Evolutionary conservation across 2,888 invertebrate species (phyloP).

Genomic region (Lasius platythorax): DNA sequence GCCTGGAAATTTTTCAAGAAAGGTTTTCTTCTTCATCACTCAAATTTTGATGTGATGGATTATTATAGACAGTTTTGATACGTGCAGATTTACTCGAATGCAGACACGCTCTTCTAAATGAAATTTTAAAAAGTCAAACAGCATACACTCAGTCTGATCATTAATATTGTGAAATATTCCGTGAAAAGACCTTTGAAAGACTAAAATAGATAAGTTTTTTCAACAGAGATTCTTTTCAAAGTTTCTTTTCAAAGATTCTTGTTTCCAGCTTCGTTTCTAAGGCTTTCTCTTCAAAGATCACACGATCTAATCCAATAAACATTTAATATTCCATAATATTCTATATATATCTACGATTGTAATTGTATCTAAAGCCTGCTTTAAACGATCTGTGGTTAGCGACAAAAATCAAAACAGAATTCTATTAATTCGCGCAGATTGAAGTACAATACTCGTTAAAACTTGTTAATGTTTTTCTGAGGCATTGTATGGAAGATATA

Average conservation of each 20-base stretch:
- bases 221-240: not conserved
- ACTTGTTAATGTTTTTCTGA: too few species aligned
- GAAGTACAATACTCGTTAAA: too few species aligned
- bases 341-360: too few species aligned
- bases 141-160: too few species aligned
- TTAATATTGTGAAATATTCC: not conserved
- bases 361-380: too few species aligned
- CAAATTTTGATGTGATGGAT: not conserved
- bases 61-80: conserved; percentile 2
- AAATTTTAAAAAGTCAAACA: too few species aligned
- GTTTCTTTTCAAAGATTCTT: too few species aligned
- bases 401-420: not conserved
- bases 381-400: not conserved
- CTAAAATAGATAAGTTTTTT: not conserved
- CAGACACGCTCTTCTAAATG: too few species aligned
- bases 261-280: too few species aligned
- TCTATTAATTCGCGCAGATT: not conserved
- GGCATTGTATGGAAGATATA: too few species aligned
- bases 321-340: too few species aligned
- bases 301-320: too few species aligned
- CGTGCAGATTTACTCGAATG: conserved; percentile 35
- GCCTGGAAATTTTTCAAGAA: not conserved
- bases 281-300: not conserved
- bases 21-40: not conserved
- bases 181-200: not conserved